Percentiles rank a stretch among this genome's conserved stretches.
Conservation (phyloP, 35 echinoderm and acorn worm genomes). For the Stichopus chloronotus region DNA sequence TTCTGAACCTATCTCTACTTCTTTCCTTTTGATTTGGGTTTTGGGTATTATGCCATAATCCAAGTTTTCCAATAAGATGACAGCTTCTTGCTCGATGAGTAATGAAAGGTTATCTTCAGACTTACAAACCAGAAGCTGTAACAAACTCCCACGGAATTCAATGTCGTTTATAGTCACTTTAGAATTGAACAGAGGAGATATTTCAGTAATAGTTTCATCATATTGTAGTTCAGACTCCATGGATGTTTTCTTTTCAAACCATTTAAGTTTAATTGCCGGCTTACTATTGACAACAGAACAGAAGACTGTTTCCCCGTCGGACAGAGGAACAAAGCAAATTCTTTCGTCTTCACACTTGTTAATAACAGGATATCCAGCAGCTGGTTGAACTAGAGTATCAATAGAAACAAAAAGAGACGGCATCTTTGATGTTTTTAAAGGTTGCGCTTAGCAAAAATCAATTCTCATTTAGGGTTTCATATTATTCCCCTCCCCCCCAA, state of each 20-base stretch:
- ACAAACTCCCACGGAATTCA: background rate
- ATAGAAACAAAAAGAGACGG: no score
- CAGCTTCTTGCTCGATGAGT: background rate
- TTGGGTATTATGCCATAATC: background rate
- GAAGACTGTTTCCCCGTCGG: background rate
- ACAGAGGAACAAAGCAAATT: background rate
- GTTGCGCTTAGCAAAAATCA: no score
- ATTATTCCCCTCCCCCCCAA: no score
- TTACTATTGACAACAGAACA: slow-evolving; percentile 19
- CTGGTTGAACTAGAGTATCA: background rate
- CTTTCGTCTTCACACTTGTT: background rate
- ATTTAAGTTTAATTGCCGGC: background rate
- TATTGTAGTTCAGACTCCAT: background rate
- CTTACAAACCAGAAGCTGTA: slow-evolving; percentile 8
- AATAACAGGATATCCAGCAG: background rate
- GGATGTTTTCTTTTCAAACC: background rate
- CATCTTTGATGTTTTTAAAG: no score
- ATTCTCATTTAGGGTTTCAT: no score
- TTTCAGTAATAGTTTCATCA: background rate
- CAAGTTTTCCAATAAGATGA: background rate
- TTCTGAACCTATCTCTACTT: background rate
- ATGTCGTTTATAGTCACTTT: background rate
- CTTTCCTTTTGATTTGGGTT: background rate
- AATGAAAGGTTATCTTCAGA: background rate
- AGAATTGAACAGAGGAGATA: background rate